Conservation (phyloP, 1,140 invertebrate genomes). For the Apis florea region DNA sequence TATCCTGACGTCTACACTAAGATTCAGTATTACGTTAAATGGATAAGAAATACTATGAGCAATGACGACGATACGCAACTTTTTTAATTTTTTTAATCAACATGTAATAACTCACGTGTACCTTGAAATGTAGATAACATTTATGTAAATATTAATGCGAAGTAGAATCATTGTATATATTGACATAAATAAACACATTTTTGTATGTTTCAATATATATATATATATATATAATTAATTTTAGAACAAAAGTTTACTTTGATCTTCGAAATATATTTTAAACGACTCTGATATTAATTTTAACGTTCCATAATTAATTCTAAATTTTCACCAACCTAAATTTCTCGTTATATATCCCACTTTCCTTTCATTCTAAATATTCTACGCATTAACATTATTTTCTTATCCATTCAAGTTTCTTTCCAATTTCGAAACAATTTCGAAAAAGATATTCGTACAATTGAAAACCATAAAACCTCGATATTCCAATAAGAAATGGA, state of each 20-base stretch:
- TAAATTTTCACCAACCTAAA: background rate
- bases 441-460: background rate
- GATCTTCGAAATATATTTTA: no score
- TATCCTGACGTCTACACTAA: slow-evolving; percentile 93
- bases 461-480: slow-evolving; percentile 2
- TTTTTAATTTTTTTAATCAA: background rate
- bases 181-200: background rate
- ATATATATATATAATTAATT: background rate
- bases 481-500: background rate
- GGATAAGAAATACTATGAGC: slow-evolving; percentile 84
- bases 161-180: slow-evolving; percentile 27
- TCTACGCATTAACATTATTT: no score
- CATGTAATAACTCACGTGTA: background rate
- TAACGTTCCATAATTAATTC: no score
- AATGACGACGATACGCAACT: slow-evolving; percentile 59
- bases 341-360: background rate
- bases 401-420: background rate
- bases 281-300: background rate
- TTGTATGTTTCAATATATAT: background rate
- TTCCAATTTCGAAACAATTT: background rate
- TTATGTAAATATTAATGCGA: slow-evolving; percentile 24
- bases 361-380: background rate
- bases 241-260: background rate
- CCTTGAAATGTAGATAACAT: slow-evolving; percentile 25
- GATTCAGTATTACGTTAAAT: slow-evolving; percentile 90